Conservation (phyloP, 2,797 vertebrate species). For the Chanos chanos region DNA sequence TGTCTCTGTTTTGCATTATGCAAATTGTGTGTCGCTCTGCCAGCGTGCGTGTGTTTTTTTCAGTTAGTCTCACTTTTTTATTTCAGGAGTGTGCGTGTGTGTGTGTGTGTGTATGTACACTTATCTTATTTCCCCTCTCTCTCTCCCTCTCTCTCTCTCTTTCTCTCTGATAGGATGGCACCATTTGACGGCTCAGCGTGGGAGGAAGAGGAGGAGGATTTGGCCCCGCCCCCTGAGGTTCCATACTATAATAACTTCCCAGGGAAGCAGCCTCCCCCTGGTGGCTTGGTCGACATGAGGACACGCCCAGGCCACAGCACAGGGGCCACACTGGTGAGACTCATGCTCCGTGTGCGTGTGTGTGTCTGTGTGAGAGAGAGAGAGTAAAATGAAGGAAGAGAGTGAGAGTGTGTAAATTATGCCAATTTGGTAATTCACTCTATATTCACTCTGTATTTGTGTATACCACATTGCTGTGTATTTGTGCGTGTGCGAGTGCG, state of each 20-base stretch:
- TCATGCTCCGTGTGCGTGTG: background rate
- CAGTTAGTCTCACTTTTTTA: background rate
- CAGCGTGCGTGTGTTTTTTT: background rate
- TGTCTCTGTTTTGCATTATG: no score
- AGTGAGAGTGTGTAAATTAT: background rate
- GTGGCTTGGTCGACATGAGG: slow-evolving; percentile 91
- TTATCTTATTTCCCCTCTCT: background rate
- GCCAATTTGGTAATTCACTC: no score
- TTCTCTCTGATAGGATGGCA: slow-evolving; percentile 80
- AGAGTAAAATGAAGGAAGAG: no score
- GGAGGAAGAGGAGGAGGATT: slow-evolving; percentile 95
- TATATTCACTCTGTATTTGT: no score
- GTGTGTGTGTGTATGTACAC: background rate
- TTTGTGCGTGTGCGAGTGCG: background rate
- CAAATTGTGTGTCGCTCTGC: no score
- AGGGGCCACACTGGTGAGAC: slow-evolving; percentile 89
- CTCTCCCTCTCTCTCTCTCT: background rate
- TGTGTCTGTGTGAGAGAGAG: background rate
- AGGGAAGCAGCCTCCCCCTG: slow-evolving; percentile 92
- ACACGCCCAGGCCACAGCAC: slow-evolving; percentile 63
- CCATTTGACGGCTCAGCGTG: slow-evolving; percentile 95
- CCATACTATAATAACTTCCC: slow-evolving; percentile 98
- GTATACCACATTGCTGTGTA: background rate
- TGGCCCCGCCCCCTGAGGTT: slow-evolving; percentile 80
- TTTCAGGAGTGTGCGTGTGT: background rate